phyloP scores from a whole-genome alignment of 2,888 invertebrate genomes.

The Spicauda simplicius region DNA sequence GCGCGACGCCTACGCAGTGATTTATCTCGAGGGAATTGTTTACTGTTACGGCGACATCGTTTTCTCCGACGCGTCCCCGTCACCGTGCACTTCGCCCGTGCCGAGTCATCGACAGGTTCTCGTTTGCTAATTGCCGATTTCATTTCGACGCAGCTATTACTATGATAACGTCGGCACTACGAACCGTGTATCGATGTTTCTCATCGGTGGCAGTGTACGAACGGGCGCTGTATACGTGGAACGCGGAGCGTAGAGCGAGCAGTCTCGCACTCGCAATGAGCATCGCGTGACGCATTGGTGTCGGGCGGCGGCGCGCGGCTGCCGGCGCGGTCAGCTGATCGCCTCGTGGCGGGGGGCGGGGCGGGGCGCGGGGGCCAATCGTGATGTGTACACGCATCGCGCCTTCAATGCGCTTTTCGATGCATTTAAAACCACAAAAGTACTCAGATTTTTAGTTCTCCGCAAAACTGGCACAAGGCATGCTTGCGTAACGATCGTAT shows the following conservation, averaged over 20 bases:
- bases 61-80: too few species aligned
- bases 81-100: background rate
- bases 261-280: conserved; percentile 57
- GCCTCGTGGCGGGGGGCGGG: conserved; percentile 53
- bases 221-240: conserved; percentile 29
- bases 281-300: conserved; percentile 65
- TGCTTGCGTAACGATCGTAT: conserved; percentile 69
- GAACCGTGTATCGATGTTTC: conserved; percentile 5
- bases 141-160: background rate
- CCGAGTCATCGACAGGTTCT: background rate
- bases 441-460: conserved; percentile 29
- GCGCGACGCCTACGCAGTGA: conserved; percentile 24
- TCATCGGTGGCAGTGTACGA: background rate
- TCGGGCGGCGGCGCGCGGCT: conserved; percentile 58
- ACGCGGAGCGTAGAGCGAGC: conserved; percentile 11
- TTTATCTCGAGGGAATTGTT: conserved; percentile 42
- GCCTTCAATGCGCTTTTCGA: conserved; percentile 48
- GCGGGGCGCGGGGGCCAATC: conserved; percentile 43
- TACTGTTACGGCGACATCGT: conserved; percentile 30
- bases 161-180: background rate
- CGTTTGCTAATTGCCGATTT: background rate
- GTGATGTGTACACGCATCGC: conserved; percentile 52
- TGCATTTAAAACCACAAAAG: conserved; percentile 56
- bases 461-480: conserved; percentile 66
- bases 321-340: conserved; percentile 76